phyloP scores from a whole-genome alignment of 2,113 vertebrate genomes.

The Mola mola region DNA sequence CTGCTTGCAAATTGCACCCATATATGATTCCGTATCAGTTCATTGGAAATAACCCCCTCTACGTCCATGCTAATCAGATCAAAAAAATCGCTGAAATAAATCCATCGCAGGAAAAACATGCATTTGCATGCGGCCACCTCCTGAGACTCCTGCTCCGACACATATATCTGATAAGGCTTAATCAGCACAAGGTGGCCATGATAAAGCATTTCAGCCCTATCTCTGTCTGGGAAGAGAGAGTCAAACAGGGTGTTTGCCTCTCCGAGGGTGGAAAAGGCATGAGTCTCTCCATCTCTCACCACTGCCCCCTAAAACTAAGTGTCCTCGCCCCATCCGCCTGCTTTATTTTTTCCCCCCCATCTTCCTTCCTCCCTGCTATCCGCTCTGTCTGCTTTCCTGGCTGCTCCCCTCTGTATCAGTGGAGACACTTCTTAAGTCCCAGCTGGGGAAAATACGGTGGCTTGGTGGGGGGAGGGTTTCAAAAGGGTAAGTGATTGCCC shows the following conservation, averaged over 20 bases:
- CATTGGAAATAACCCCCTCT: conserved; percentile 34
- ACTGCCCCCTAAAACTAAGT: conserved; percentile 41
- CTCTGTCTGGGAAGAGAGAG: conserved; percentile 55
- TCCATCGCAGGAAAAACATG: conserved; percentile 45
- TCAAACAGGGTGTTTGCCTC: conserved; percentile 34
- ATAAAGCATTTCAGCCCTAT: conserved; percentile 78
- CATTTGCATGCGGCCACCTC: conserved; percentile 58
- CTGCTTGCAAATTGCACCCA: conserved; percentile 1
- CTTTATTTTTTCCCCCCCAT: too few relatives aligned
- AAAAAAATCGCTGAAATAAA: conserved; percentile 39
- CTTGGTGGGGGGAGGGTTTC: conserved; percentile 78
- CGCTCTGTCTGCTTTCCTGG: conserved; percentile 31
- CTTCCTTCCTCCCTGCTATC: conserved; percentile 19
- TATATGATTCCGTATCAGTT: conserved; percentile 28
- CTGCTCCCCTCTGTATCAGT: conserved; percentile 63
- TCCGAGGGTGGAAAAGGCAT: conserved; percentile 29
- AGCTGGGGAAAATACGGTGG: conserved; percentile 71
- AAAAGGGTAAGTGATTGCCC: conserved; percentile 85
- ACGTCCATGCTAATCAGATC: conserved; percentile 33
- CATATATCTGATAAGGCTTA: conserved; percentile 75
- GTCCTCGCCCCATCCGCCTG: neutral
- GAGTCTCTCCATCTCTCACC: conserved; percentile 27
- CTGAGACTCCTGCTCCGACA: conserved; percentile 58
- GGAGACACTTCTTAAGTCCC: conserved; percentile 75
- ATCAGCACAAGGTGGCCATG: conserved; percentile 73